Evolutionary conservation across 2,797 vertebrate genomes (phyloP).

Genomic region (Alosa sapidissima): DNA sequence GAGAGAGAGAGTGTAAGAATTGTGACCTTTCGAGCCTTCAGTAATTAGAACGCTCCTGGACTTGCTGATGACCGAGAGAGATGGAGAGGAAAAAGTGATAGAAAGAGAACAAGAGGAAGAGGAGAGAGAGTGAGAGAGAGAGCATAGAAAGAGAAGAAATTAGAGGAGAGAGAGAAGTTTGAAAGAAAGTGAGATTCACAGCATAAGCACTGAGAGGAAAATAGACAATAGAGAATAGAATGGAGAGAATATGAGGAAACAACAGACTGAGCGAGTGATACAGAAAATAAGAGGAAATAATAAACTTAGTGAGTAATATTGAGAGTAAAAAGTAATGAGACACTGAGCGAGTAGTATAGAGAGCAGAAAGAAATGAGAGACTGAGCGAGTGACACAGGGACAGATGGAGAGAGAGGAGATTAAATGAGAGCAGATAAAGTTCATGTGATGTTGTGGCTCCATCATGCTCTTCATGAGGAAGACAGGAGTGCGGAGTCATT

Average conservation of each 20-base stretch:
- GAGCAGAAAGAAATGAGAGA: no score
- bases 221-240: no score
- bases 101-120: neutral
- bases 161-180: neutral
- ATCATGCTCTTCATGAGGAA: neutral
- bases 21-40: slow-evolving; percentile 2
- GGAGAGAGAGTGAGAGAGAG: neutral
- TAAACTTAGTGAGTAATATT: no score
- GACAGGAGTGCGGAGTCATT: neutral
- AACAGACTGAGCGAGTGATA: no score
- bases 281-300: no score
- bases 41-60: neutral
- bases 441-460: no score
- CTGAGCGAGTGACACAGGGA: neutral
- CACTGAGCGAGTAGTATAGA: no score
- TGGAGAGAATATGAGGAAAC: no score
- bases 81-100: neutral
- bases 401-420: neutral
- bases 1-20: neutral
- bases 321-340: no score
- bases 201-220: no score
- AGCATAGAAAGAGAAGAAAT: neutral
- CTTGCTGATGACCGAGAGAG: slow-evolving; percentile 33
- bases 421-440: neutral
- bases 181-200: no score